Evolutionary conservation across 2,888 invertebrate species (phyloP).

Genomic region (Trypoxylon attenuatum): DNA sequence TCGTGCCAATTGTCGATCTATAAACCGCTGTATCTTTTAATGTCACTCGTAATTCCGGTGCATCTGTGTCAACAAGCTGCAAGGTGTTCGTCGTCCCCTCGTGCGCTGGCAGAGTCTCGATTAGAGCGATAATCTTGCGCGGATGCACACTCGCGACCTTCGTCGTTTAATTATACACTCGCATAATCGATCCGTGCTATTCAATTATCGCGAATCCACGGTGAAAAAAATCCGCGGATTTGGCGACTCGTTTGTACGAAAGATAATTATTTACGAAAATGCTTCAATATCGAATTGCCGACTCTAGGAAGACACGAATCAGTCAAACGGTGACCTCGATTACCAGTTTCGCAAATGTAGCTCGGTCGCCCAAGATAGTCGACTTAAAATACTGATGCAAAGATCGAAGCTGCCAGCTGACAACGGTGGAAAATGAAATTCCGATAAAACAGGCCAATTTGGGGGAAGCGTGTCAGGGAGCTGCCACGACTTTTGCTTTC

Average conservation of each 20-base stretch:
- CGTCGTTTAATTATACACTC: slow-evolving; percentile 26
- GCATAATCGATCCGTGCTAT: slow-evolving; percentile 25
- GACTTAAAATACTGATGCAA: slow-evolving; percentile 33
- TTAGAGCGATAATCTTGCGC: slow-evolving; percentile 36
- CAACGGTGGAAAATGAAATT: slow-evolving; percentile 11
- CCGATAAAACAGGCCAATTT: neutral
- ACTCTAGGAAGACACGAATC: too few species aligned
- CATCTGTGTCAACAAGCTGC: slow-evolving; percentile 53
- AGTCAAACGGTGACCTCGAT: slow-evolving; percentile 35
- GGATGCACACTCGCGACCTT: slow-evolving; percentile 41
- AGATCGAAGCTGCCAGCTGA: slow-evolving; percentile 2
- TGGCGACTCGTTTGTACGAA: too few species aligned
- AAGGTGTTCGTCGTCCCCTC: slow-evolving; percentile 36
- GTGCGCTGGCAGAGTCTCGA: slow-evolving; percentile 9
- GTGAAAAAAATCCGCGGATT: neutral
- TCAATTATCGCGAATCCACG: slow-evolving; percentile 15
- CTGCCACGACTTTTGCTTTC: too few species aligned
- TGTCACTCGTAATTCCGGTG: slow-evolving; percentile 41
- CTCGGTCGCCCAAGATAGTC: slow-evolving; percentile 35
- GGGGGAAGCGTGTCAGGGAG: neutral
- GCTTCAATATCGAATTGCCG: too few species aligned
- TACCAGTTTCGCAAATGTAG: slow-evolving; percentile 18
- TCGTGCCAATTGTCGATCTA: slow-evolving; percentile 32
- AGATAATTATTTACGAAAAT: too few species aligned
- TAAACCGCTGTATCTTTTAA: slow-evolving; percentile 29